Base-by-base conservation (phyloP, 2,888 invertebrate species). In the Dynastes grantii region DNA sequence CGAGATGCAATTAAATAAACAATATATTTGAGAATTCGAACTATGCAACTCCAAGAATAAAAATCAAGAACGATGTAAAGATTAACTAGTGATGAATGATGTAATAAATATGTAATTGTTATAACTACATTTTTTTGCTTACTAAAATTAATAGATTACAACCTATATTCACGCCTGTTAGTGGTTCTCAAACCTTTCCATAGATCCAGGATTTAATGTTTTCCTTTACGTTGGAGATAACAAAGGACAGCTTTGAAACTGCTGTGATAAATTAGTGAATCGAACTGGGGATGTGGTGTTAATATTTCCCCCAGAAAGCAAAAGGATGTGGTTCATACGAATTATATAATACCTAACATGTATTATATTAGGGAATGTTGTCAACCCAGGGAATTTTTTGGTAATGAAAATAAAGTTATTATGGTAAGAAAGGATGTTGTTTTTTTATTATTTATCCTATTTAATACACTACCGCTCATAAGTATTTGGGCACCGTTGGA, bases 381-480 rank as follows among this genome's bases (percentile, higher is more conserved):
- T 75, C 73, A 75, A 75, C 73, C 73, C 73, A 75, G 73, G 73
- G 61, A 68, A 63, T 75, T 75, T 61, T 73, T 75, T 75, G 73
- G 73, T 75, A 75, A 63, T 63, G 61, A 75, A 58, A 22, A 75
- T 45, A 75, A 75, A 75, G 40, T 63, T 75, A 75, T 75, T 75
- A 75, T 45, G 45, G 49, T 75, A 75, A 61, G 32, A 27, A 40
- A 29, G 6, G 16, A 3, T 27, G 45, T 58, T 49, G 29, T 40
- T 55, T 37, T 32, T 70, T 70, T 53, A 55, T 32, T 68, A 68
- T 32, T 4, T 0, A 6, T 63, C 51, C 13, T 13, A 22, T 22
- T 22, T 22, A 22, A 22, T 22, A 22, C 22, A 22, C 22, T 22
- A 22, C 22, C 22, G 22, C 22, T 22, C 22, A 22, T 22, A 22